Conservation (phyloP, 2,113 vertebrate species). For the Oryzias celebensis region DNA sequence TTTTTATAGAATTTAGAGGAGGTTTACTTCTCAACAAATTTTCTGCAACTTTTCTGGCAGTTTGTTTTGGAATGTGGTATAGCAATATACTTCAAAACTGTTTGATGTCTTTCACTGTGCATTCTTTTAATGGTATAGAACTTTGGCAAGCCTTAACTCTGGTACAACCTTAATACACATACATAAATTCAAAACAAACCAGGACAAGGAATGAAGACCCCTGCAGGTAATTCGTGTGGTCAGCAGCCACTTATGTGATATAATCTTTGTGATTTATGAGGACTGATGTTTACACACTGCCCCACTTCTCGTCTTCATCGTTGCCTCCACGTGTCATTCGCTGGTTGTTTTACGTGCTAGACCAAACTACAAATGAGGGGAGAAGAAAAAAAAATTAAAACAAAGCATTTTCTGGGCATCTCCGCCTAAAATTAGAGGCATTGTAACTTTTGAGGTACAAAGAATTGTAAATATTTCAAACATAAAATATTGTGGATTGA, state of each 20-base stretch:
- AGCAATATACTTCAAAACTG: background rate
- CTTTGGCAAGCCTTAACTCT: constrained; percentile 16
- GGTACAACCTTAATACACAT: constrained; percentile 2
- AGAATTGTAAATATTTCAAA: background rate
- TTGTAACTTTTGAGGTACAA: background rate
- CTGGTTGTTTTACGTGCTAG: constrained; percentile 43
- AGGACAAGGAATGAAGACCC: constrained; percentile 55
- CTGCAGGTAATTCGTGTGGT: constrained; percentile 30
- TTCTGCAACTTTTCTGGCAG: background rate
- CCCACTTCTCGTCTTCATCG: constrained; percentile 38
- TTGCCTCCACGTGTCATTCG: constrained; percentile 25
- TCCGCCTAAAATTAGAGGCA: background rate
- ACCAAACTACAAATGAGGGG: constrained; percentile 69
- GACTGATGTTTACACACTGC: constrained; percentile 25
- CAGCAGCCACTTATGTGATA: constrained; percentile 37
- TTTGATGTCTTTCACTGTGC: constrained; percentile 1
- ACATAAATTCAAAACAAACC: constrained; percentile 23
- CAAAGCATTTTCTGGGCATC: background rate
- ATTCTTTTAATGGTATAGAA: constrained; percentile 20
- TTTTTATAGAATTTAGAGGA: background rate
- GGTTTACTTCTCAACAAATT: background rate
- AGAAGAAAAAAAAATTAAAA: background rate
- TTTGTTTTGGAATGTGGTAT: constrained; percentile 52
- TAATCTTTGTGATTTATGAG: constrained; percentile 25
- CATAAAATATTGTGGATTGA: background rate